Evolutionary conservation across 2,797 vertebrate genomes (phyloP), one percentile per base, ranked within the genome.

Genomic region (Alosa sapidissima): DNA sequence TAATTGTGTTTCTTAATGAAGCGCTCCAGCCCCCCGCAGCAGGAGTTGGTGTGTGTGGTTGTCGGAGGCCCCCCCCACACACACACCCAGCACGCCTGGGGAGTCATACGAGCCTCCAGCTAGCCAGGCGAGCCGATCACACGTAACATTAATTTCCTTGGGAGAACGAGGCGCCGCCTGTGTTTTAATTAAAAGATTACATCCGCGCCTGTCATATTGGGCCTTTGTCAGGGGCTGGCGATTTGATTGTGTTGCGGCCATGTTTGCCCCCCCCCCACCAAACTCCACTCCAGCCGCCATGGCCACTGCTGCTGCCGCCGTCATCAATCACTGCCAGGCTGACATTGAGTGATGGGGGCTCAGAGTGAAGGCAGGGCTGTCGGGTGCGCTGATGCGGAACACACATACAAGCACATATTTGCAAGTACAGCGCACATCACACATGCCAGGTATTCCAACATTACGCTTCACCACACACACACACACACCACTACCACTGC

Each of bases 1-100:
- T 91, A 89, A 92, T 89, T 90, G 89, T 88, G 82, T 91, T 92
- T 91, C 90, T 92, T 92, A 93, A 91, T 91, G 88, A 92, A 92
- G 87, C 87, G 4, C 5, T 3, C 4, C 6, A 1, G 36, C 36
- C 36, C 72, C 58, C 58, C 58, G 9, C 58, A 62, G 58, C n/a
- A 24, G 58, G 58, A 24, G 21, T 24, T 8, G 36, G 28, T 41
- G 28, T 72, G 14, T 45, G 33, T 21, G 72, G 5, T 36, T 45
- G 68, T 45, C 16, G 14, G 14, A 11, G 62, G 5, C 13, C 68
- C 9, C 24, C 33, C 19, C 24, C 33, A 16, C 41, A n/a, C 72
- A 16, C 19, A 9, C n/a, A n/a, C n/a, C n/a, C n/a, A 8, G 72
- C 72, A 19, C 6, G 36, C 72, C 72, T 45, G 60, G 60, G 60